A percentile compares a stretch with the other conserved stretches of the same genome.
Conservation (phyloP, 2,113 vertebrate genomes). For the Hydrolagus affinis region DNA sequence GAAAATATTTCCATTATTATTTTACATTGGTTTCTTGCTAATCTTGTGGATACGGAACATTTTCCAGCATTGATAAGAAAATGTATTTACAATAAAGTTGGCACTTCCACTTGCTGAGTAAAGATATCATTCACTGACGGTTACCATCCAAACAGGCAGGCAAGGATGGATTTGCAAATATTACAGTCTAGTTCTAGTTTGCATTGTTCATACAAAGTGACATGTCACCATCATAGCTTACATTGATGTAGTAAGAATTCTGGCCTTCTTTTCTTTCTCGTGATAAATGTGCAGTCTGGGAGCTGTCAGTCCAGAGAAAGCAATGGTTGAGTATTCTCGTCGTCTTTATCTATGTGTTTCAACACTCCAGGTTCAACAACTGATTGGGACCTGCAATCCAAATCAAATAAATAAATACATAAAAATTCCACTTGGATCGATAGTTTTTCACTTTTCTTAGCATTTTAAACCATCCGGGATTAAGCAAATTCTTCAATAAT, state of each 20-base stretch:
- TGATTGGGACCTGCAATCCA: conserved; percentile 77
- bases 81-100: conserved; percentile 31
- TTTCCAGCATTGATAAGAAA: conserved; percentile 24
- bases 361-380: conserved; percentile 91
- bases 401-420: conserved; percentile 33
- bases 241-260: background rate
- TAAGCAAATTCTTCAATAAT: no score
- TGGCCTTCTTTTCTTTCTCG: conserved; percentile 1
- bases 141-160: conserved; percentile 25
- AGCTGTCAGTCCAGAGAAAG: conserved; percentile 83
- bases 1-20: conserved; percentile 29
- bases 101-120: conserved; percentile 30
- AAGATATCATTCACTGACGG: conserved; percentile 5
- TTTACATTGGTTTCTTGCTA: conserved; percentile 16
- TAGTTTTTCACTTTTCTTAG: no score
- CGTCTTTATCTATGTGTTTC: conserved; percentile 81
- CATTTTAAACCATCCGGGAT: no score
- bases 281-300: conserved; percentile 35
- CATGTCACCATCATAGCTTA: conserved; percentile 12
- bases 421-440: no score
- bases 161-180: conserved; percentile 28
- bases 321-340: conserved; percentile 95
- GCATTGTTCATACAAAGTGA: conserved; percentile 25
- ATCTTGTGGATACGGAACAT: conserved; percentile 7
- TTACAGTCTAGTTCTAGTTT: conserved; percentile 30